Evolutionary conservation across 2,888 invertebrate species (phyloP).

Genomic region (Diloba caeruleocephala): DNA sequence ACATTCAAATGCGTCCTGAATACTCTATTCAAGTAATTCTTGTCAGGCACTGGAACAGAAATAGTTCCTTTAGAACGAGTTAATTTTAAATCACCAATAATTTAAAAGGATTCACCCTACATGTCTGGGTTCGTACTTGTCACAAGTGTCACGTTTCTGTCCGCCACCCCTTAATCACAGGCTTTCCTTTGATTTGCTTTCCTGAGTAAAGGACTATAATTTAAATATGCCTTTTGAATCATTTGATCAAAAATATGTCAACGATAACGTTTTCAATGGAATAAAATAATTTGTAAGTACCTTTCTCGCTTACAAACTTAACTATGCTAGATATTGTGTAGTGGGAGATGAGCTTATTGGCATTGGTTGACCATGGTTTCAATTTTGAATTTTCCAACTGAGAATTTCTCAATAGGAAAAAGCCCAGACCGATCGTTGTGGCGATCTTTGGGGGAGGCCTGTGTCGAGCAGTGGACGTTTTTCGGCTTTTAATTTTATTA

Average conservation of each 20-base stretch:
- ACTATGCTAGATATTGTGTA: conserved; percentile 7
- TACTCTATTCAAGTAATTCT: no score
- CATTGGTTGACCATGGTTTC: conserved; percentile 33
- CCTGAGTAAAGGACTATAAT: conserved; percentile 8
- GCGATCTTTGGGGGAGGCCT: no score
- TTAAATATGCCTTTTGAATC: conserved; percentile 7
- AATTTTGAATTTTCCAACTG: conserved; percentile 13
- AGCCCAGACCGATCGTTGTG: no score
- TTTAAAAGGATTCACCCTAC: conserved; percentile 20
- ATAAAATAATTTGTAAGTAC: background rate
- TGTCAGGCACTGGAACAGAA: no score
- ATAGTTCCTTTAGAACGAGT: conserved; percentile 22
- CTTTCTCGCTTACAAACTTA: conserved; percentile 6
- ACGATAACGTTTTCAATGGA: conserved; percentile 9
- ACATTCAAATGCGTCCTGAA: no score
- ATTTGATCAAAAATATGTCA: conserved; percentile 1
- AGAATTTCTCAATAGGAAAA: no score
- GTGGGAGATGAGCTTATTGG: conserved; percentile 16
- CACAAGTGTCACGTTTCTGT: conserved; percentile 40
- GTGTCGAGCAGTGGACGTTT: no score
- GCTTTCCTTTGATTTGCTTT: conserved; percentile 39
- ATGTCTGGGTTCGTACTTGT: conserved; percentile 28
- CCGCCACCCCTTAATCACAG: conserved; percentile 25
- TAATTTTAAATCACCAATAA: conserved; percentile 26
- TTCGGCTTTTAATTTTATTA: no score